phyloP scores from a whole-genome alignment of 2,113 vertebrate species.

The Epinephelus cyanopodus region DNA sequence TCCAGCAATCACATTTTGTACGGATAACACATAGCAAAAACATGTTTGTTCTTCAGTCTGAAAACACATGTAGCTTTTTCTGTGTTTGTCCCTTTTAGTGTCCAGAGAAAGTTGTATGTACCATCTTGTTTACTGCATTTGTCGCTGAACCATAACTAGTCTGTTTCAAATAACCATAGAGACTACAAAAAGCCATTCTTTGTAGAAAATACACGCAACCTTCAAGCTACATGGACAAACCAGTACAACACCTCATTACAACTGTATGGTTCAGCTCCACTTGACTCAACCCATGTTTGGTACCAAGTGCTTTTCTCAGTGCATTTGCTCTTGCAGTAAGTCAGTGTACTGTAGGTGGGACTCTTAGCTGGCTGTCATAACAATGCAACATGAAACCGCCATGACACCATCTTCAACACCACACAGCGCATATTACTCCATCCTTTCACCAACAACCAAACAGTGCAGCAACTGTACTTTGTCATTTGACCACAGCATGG shows the following conservation, averaged over 20 bases:
- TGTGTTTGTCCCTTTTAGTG: background rate
- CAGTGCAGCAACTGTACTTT: too few species aligned
- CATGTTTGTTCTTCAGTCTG: background rate
- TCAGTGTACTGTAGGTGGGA: too few species aligned
- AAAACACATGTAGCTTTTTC: background rate
- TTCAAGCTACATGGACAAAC: background rate
- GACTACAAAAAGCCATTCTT: background rate
- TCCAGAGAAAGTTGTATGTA: background rate
- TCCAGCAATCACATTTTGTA: background rate
- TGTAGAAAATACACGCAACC: background rate
- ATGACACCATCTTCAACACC: too few species aligned
- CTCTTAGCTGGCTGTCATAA: too few species aligned
- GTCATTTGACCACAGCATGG: too few species aligned
- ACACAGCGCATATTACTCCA: too few species aligned
- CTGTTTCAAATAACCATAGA: background rate
- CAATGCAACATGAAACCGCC: too few species aligned
- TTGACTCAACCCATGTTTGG: too few species aligned
- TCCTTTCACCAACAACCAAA: too few species aligned
- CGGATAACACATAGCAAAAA: background rate
- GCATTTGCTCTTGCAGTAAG: too few species aligned
- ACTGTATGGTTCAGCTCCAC: too few species aligned
- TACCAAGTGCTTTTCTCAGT: too few species aligned
- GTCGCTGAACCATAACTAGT: background rate
- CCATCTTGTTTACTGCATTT: background rate
- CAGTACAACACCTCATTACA: background rate